A percentile compares a stretch with the other conserved stretches of the same genome.
Conservation (phyloP, 2,113 vertebrate species). For the Pyrgilauda ruficollis region DNA sequence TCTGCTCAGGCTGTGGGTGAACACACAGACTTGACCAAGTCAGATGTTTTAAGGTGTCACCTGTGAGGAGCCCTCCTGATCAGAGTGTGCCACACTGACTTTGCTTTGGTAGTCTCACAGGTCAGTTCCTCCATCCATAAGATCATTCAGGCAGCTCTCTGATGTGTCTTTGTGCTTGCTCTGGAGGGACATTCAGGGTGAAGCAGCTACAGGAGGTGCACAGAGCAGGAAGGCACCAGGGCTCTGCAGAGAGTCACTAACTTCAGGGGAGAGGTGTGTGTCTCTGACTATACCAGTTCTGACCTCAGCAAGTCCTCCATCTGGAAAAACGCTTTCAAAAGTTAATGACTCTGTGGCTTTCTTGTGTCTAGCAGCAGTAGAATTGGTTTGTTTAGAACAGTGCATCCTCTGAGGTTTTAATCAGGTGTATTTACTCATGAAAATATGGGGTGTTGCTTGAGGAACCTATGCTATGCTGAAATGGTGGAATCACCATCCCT, state of each 20-base stretch:
- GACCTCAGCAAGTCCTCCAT: background rate
- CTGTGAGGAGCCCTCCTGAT: background rate
- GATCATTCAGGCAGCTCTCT: background rate
- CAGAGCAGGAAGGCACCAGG: background rate
- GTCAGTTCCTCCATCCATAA: background rate
- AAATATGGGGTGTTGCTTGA: background rate
- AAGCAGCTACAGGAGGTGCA: background rate
- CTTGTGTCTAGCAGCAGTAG: background rate
- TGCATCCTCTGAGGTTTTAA: background rate
- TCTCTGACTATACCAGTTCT: background rate
- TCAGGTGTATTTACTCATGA: background rate
- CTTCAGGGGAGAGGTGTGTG: background rate
- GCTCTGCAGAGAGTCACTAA: background rate
- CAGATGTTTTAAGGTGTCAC: background rate
- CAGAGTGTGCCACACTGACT: background rate
- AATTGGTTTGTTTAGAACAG: background rate
- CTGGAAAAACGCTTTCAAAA: background rate
- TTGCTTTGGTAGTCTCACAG: background rate
- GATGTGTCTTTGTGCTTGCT: background rate
- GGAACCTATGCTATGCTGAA: background rate
- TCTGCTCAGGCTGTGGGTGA: background rate
- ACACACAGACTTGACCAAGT: too few species aligned
- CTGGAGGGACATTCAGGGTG: background rate
- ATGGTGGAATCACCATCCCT: background rate
- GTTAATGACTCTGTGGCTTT: background rate